A percentile compares a stretch with the other conserved stretches of the same genome.
Conservation (phyloP, 2,797 vertebrate species). For the Gymnothorax javanicus region DNA sequence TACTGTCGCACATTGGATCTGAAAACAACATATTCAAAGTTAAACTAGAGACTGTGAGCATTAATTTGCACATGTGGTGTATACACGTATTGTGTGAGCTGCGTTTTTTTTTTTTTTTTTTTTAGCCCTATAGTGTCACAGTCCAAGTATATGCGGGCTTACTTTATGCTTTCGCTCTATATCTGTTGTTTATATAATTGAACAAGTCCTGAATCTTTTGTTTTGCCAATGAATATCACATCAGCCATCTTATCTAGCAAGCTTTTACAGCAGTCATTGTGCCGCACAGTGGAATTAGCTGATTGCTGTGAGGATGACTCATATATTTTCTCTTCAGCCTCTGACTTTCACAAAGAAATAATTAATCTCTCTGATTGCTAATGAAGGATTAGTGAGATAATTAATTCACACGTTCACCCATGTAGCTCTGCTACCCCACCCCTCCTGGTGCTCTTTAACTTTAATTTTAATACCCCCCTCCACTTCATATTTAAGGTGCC, state of each 20-base stretch:
- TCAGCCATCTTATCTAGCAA: neutral
- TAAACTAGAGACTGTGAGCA: too few relatives aligned
- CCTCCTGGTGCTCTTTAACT: neutral
- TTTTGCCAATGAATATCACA: neutral
- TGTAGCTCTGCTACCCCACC: neutral
- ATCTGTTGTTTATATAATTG: neutral
- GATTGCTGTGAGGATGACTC: neutral
- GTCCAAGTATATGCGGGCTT: too few relatives aligned
- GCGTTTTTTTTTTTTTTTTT: too few relatives aligned
- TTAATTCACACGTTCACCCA: conserved; percentile 6
- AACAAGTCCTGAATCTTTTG: neutral
- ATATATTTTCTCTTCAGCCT: neutral
- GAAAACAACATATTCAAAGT: too few relatives aligned
- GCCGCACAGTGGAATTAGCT: neutral
- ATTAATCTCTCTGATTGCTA: conserved; percentile 12
- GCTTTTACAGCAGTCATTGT: neutral
- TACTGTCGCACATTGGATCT: too few relatives aligned
- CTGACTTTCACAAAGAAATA: neutral
- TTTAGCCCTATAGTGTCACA: too few relatives aligned
- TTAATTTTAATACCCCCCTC: neutral
- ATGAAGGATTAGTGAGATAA: conserved; percentile 4
- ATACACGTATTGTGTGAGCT: too few relatives aligned
- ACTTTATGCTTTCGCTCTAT: neutral
- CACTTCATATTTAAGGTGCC: neutral
- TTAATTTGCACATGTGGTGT: too few relatives aligned